Percentiles rank a stretch among this genome's conserved stretches.
These are phyloP conservation scores for Athalia cordata DNA, from an alignment of 2,888 invertebrate genomes.

Conservation along the genomic window DNA sequence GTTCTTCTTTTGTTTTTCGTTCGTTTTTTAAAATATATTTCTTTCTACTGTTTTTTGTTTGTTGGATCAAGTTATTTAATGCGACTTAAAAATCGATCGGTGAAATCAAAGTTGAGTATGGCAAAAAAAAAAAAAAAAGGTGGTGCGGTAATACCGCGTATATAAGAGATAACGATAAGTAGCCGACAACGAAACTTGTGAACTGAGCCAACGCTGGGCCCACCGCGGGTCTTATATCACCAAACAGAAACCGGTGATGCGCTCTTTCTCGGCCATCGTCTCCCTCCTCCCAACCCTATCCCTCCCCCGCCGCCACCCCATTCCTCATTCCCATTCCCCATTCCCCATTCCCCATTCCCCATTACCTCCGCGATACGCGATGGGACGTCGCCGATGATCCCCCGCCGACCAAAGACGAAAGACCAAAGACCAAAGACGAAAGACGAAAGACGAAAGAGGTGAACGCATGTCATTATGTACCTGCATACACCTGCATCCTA, in stretches of 20 bases:
- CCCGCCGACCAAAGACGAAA: too few relatives aligned
- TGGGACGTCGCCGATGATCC: too few relatives aligned
- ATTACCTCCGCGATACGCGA: too few relatives aligned
- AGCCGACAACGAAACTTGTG: conserved; percentile 56
- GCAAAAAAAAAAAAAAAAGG: neutral
- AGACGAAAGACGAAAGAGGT: too few relatives aligned
- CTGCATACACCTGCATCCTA: too few relatives aligned
- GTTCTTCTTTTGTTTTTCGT: too few relatives aligned
- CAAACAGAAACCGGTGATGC: conserved; percentile 56
- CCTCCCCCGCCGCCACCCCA: conserved; percentile 13
- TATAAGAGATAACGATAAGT: conserved; percentile 23
- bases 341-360: neutral
- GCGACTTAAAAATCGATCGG: neutral
- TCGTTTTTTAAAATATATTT: too few relatives aligned
- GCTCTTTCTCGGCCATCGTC: conserved; percentile 50
- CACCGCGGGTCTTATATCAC: conserved; percentile 63
- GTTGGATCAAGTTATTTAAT: too few relatives aligned
- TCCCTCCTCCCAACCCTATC: conserved; percentile 38
- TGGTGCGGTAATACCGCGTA: neutral
- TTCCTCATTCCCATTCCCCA: neutral
- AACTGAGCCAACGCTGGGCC: conserved; percentile 60
- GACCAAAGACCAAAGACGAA: too few relatives aligned
- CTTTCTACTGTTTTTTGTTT: too few relatives aligned
- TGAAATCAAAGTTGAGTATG: neutral
- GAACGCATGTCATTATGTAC: too few relatives aligned